These are phyloP conservation scores for Maconellicoccus hirsutus DNA, from an alignment of 1,140 invertebrate species.

Conservation along the genomic window DNA sequence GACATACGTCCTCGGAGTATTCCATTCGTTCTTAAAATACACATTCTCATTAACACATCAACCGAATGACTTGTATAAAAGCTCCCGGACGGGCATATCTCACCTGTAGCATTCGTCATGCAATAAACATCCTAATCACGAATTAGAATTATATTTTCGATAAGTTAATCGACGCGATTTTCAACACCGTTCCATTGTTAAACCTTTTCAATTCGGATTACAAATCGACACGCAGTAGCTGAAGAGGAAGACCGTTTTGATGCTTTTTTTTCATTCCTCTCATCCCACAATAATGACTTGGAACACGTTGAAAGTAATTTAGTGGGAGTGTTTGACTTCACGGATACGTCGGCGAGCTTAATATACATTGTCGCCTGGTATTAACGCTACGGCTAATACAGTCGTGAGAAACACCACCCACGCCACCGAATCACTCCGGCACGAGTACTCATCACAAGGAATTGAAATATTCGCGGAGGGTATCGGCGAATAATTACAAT, in stretches of 20 bases:
- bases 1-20: too few relatives aligned
- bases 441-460: not conserved
- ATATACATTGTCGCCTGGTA: not conserved
- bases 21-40: not conserved
- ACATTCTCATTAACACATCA: not conserved
- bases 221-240: too few relatives aligned
- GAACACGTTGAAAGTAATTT: not conserved
- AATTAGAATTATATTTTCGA: slow-evolving; percentile 10
- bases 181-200: not conserved
- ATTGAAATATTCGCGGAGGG: too few relatives aligned
- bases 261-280: not conserved
- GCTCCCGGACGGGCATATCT: not conserved
- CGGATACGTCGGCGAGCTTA: not conserved
- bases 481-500: not conserved
- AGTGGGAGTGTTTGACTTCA: slow-evolving; percentile 2
- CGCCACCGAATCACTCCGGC: not conserved
- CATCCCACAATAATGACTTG: not conserved
- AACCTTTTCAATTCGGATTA: not conserved
- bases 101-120: not conserved
- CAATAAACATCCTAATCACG: slow-evolving; percentile 3
- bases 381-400: not conserved
- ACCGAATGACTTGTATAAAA: not conserved
- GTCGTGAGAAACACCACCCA: not conserved
- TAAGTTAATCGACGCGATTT: slow-evolving; percentile 1
- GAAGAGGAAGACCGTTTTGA: not conserved